Percentiles rank a stretch among this genome's conserved stretches.
phyloP scores from a whole-genome alignment of 2,113 vertebrate species.

The Haplotaxodon microlepis region DNA sequence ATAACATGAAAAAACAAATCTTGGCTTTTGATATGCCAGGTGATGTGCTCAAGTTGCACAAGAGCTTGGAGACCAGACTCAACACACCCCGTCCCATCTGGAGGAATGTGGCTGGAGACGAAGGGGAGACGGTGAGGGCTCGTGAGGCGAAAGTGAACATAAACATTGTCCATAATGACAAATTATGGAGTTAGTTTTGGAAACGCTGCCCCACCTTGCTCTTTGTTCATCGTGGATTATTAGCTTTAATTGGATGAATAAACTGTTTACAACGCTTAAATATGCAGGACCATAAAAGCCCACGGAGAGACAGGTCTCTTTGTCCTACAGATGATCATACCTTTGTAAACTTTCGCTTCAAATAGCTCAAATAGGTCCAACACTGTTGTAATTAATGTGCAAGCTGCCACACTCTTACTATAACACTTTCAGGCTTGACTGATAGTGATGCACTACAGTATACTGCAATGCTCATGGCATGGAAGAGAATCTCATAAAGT shows the following conservation, averaged over 20 bases:
- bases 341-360: neutral
- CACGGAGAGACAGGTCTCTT: neutral
- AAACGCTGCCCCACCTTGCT: neutral
- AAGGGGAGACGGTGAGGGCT: neutral
- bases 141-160: neutral
- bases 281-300: constrained; percentile 5
- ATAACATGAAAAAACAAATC: neutral
- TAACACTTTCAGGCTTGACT: neutral
- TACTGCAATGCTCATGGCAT: neutral
- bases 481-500: constrained; percentile 17
- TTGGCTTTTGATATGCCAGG: neutral
- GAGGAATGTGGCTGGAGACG: constrained; percentile 16
- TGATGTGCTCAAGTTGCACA: constrained; percentile 17
- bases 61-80: constrained; percentile 14
- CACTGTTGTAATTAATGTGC: neutral
- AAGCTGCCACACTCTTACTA: neutral
- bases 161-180: constrained; percentile 15
- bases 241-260: constrained; percentile 33
- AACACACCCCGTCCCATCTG: constrained; percentile 22
- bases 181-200: neutral
- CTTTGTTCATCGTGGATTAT: neutral
- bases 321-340: neutral
- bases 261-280: constrained; percentile 24
- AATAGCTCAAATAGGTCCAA: neutral
- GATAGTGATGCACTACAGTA: neutral